phyloP scores from a whole-genome alignment of 2,113 vertebrate genomes.

The Neopipo cinnamomea region DNA sequence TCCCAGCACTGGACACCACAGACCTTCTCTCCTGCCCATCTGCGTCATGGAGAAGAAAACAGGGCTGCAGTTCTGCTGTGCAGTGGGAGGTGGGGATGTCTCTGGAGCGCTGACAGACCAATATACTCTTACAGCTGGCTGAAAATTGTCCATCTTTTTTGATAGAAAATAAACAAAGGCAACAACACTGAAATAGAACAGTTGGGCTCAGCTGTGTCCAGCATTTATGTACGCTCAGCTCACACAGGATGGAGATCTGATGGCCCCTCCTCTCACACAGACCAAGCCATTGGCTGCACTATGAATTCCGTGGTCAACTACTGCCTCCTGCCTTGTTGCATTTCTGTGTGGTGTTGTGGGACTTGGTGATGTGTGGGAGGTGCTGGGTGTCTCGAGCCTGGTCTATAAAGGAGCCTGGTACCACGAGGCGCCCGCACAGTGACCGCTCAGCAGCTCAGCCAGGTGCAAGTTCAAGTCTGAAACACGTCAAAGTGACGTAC shows the following conservation, averaged over 20 bases:
- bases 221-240: background rate
- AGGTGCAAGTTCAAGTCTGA: conserved; percentile 6
- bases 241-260: background rate
- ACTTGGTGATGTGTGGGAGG: background rate
- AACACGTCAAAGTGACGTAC: background rate
- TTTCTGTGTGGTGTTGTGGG: background rate
- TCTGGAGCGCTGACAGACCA: background rate
- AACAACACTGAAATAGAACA: background rate
- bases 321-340: background rate
- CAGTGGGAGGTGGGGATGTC: background rate
- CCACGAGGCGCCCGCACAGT: background rate
- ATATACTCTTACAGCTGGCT: background rate
- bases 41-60: background rate
- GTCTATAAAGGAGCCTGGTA: background rate
- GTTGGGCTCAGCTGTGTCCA: background rate
- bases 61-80: background rate
- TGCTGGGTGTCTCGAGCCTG: background rate
- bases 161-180: background rate
- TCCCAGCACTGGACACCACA: accelerated
- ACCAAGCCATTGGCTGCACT: background rate
- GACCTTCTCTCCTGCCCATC: background rate
- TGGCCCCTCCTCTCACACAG: background rate
- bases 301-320: background rate
- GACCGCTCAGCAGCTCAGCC: background rate
- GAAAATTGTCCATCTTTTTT: background rate